Evolutionary conservation across 2,113 vertebrate genomes (phyloP), one percentile per base, ranked within the genome.

Genomic region (Tyrannus savana): DNA sequence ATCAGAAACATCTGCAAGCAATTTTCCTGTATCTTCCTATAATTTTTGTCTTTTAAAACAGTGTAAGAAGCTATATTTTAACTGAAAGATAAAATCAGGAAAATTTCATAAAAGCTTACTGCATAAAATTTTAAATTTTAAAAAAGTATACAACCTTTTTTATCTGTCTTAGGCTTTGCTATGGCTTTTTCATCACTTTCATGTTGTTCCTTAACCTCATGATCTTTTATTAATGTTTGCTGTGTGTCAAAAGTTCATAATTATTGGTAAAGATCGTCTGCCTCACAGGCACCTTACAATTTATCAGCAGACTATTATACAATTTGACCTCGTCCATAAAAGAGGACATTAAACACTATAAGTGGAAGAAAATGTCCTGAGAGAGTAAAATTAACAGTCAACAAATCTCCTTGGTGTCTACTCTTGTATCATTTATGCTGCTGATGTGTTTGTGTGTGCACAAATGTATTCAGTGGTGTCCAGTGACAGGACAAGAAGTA

Each of bases 381-480:
- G 79, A 96, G 90, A 95, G 56, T 68, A 95, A 86, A 90, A 94
- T 78, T 89, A 94, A 16, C 73, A 64, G 37, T 60, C 76, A 88
- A 52, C 76, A 90, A 93, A 91, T 73, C 71, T 79, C 56, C 23
- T 69, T 35, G 42, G 3, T 71, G 63, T 86, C 62, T 87, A 50
- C 13, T 79, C 63, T 63, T 53, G 50, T 73, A 71, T 69, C 0
- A 0, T 16, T 64, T 64, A 9, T 5, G 47, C 44, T 75, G 56
- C 25, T 81, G 87, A 75, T 1, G 1, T 49, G 56, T 84, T 91
- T 80, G 49, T 62, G 11, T 52, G n/a, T 46, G 55, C 33, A 79
- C 30, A 83, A 85, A 63, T 69, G 6, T 56, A 77, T 84, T 37
- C 35, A 7, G 71, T 27, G 79, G 47, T 55, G 47, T 25, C 63